Conservation (phyloP, 2,888 invertebrate species). For the Graphium colonna region DNA sequence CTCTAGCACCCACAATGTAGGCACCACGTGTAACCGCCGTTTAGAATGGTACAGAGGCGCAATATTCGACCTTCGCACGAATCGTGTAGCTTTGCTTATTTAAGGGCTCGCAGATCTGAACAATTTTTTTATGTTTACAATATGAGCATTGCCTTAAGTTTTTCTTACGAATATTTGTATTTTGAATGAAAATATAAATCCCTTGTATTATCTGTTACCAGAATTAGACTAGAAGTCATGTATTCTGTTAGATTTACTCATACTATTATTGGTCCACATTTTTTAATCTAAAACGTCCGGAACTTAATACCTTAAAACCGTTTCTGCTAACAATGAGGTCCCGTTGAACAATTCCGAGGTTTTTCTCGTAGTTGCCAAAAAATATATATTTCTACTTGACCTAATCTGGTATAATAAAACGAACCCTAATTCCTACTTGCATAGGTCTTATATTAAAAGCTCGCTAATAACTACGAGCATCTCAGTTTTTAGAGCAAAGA, state of each 20-base stretch:
- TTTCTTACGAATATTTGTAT: neutral
- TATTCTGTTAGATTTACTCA: too few species aligned
- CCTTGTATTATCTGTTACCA: too few species aligned
- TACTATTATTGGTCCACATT: too few species aligned
- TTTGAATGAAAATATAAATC: neutral
- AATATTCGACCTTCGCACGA: slow-evolving; percentile 55
- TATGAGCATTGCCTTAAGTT: slow-evolving; percentile 16
- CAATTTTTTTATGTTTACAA: slow-evolving; percentile 48
- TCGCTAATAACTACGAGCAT: slow-evolving; percentile 1
- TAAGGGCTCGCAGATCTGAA: slow-evolving; percentile 52
- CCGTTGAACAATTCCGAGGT: neutral
- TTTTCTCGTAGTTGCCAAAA: neutral
- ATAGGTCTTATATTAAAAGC: neutral
- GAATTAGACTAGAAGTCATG: too few species aligned
- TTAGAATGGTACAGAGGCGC: slow-evolving; percentile 54
- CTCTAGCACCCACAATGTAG: slow-evolving; percentile 69
- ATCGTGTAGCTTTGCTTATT: slow-evolving; percentile 59
- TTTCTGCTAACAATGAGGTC: neutral
- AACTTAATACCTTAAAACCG: too few species aligned
- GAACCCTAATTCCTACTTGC: neutral
- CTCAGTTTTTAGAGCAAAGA: neutral
- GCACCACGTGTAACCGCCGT: slow-evolving; percentile 53
- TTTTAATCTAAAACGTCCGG: too few species aligned
- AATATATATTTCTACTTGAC: neutral
- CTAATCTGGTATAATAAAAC: neutral